Percentiles rank a stretch among this genome's conserved stretches.
phyloP scores from a whole-genome alignment of 2,797 vertebrate species.

The Salmo trutta region DNA sequence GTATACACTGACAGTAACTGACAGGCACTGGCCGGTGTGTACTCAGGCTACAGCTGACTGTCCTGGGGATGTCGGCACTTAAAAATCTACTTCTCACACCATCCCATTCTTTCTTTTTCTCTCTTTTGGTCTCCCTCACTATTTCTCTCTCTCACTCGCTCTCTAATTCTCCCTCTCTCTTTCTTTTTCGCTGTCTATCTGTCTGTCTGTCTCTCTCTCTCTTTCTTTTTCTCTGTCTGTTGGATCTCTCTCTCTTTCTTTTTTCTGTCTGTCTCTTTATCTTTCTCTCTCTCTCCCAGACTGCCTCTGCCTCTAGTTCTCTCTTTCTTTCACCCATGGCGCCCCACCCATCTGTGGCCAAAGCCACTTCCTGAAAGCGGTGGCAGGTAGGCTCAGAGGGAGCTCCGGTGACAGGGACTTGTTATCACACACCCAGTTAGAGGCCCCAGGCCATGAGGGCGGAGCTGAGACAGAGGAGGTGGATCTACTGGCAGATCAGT shows the following conservation, averaged over 20 bases:
- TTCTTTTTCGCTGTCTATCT: conserved; percentile 2
- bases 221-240: conserved; percentile 1
- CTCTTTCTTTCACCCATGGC: conserved; percentile 14
- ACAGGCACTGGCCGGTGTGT: conserved; percentile 1
- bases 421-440: conserved; percentile 22
- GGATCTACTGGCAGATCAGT: not conserved
- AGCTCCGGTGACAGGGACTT: conserved; percentile 54
- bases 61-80: conserved; percentile 6
- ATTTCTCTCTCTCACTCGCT: not conserved
- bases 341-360: conserved; percentile 66
- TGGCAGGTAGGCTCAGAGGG: conserved; percentile 31
- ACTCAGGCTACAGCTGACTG: not conserved
- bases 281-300: conserved; percentile 12
- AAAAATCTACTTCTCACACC: conserved; percentile 24
- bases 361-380: conserved; percentile 71
- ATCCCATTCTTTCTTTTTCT: conserved; percentile 2
- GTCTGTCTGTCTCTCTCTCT: conserved; percentile 11
- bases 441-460: conserved; percentile 37
- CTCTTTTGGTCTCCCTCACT: conserved; percentile 10
- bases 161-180: conserved; percentile 4
- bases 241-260: conserved; percentile 19
- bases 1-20: not conserved
- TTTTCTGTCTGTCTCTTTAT: conserved; percentile 22
- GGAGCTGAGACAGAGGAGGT: conserved; percentile 31
- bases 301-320: conserved; percentile 13